Percentiles rank a stretch among this genome's conserved stretches.
phyloP scores from a whole-genome alignment of 2,888 invertebrate species.

The Rapana venosa region DNA sequence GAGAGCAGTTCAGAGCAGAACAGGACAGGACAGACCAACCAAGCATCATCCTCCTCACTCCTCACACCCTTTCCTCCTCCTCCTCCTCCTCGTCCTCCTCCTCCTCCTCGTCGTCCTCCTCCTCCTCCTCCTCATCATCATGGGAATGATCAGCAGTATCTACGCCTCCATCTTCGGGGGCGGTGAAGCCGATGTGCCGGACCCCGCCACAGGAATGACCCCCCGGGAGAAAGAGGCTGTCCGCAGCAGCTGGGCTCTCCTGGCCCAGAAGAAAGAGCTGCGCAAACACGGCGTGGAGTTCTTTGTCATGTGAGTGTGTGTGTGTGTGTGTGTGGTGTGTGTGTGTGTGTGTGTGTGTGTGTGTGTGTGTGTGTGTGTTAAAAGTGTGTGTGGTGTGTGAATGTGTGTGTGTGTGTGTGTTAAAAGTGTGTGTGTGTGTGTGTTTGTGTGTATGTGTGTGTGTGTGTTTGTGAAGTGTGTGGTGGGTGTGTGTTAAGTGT shows the following conservation, averaged over 20 bases:
- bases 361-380: not conserved
- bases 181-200: conserved; percentile 39
- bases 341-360: too few species aligned
- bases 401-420: too few species aligned
- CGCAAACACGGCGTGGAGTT: conserved; percentile 50
- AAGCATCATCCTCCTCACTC: not conserved
- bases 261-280: conserved; percentile 49
- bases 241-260: conserved; percentile 53
- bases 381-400: too few species aligned
- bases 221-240: conserved; percentile 54
- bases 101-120: not conserved
- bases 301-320: conserved; percentile 47
- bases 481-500: too few species aligned
- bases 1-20: too few species aligned
- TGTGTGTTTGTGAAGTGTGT: too few species aligned
- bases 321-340: too few species aligned
- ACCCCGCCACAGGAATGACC: conserved; percentile 59
- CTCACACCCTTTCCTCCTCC: too few species aligned
- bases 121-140: not conserved
- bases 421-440: too few species aligned
- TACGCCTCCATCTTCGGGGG: conserved; percentile 39
- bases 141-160: conserved; percentile 43
- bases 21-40: too few species aligned
- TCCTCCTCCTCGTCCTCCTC: not conserved
- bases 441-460: too few species aligned